Percentiles rank a stretch among this genome's conserved stretches.
Evolutionary conservation across 2,113 vertebrate genomes (phyloP).

Genomic region (Microtus oregoni): DNA sequence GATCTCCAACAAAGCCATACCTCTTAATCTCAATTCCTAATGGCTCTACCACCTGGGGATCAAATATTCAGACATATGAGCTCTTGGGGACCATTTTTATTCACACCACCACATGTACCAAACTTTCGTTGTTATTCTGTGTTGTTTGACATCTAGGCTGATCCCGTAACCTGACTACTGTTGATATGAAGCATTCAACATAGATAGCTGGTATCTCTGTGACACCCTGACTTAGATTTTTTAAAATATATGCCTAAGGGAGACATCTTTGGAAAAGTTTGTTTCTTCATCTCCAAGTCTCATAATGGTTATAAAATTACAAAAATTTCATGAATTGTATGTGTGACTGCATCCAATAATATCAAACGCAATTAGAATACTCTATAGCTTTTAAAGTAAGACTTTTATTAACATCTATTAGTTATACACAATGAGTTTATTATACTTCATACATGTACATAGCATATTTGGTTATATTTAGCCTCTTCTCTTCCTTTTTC

Average conservation of each 20-base stretch:
- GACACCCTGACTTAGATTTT: not conserved
- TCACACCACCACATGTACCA: not conserved
- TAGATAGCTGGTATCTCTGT: not conserved
- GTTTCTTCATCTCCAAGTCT: constrained; percentile 41
- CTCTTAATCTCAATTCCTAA: not conserved
- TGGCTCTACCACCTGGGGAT: not conserved
- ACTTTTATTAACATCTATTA: not conserved
- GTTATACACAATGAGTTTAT: not conserved
- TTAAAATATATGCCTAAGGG: not conserved
- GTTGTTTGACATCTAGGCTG: not conserved
- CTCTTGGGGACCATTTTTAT: not conserved
- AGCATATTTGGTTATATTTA: not conserved
- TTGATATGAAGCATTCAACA: not conserved
- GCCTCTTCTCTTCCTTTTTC: not conserved
- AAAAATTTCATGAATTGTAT: not conserved
- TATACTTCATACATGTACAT: not conserved
- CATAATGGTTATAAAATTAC: not conserved
- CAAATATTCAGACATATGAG: not conserved
- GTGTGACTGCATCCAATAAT: not conserved
- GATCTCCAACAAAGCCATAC: not conserved
- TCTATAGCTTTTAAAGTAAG: not conserved
- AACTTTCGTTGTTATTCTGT: not conserved
- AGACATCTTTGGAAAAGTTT: not conserved
- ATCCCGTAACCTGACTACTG: not conserved
- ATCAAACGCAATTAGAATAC: not conserved